Conservation (phyloP, 2,113 vertebrate genomes). For the Arvicanthis niloticus region DNA sequence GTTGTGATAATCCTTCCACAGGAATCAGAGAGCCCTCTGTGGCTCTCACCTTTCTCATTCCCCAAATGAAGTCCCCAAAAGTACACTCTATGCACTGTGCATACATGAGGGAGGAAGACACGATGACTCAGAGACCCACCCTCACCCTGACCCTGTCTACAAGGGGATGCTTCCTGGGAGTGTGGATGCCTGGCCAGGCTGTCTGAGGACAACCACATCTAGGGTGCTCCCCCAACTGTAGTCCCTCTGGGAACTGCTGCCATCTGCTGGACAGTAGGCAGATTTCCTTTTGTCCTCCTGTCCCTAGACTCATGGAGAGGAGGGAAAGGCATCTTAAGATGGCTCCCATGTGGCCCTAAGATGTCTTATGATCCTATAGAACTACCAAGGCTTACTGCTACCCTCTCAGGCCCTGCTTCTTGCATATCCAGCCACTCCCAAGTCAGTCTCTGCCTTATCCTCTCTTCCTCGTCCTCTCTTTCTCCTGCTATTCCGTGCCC, state of each 20-base stretch:
- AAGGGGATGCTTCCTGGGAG: background rate
- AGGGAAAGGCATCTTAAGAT: background rate
- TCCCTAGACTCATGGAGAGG: background rate
- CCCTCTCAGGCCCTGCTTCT: background rate
- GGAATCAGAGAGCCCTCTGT: background rate
- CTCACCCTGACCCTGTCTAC: background rate
- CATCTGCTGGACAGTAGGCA: conserved; percentile 44
- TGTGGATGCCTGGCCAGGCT: background rate
- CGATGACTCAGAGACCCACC: background rate
- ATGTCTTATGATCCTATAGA: background rate
- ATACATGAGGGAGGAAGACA: rapidly evolving
- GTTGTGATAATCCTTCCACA: background rate
- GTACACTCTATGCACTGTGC: background rate
- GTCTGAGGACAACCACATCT: background rate
- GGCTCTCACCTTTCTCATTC: background rate
- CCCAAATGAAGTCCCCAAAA: background rate
- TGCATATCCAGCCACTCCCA: background rate
- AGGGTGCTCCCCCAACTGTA: rapidly evolving
- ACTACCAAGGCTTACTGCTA: background rate
- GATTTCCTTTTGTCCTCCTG: background rate
- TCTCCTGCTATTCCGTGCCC: too few relatives aligned
- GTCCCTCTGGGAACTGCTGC: conserved; percentile 49
- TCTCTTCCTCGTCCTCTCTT: background rate
- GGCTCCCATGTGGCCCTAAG: background rate
- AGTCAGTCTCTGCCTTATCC: background rate